Percentiles rank a stretch among this genome's conserved stretches.
phyloP scores from a whole-genome alignment of 2,113 vertebrate genomes.

The Psittacara wagleri region DNA sequence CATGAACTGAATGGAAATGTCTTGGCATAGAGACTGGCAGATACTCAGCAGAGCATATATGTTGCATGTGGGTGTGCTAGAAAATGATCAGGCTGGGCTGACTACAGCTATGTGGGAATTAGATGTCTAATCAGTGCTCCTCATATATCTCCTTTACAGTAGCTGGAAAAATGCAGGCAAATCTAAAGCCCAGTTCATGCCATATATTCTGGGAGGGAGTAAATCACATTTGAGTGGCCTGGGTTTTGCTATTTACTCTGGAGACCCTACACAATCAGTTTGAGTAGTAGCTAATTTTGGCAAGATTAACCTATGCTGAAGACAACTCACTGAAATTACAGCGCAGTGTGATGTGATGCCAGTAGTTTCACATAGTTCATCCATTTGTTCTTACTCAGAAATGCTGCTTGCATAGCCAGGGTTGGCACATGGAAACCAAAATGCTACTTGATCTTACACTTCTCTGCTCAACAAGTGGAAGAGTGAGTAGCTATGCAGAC shows the following conservation, averaged over 20 bases:
- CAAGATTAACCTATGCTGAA: not conserved
- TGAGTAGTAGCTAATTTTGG: not conserved
- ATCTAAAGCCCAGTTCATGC: not conserved
- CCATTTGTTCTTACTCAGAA: not conserved
- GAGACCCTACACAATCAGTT: not conserved
- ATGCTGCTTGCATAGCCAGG: not conserved
- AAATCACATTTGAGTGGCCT: not conserved
- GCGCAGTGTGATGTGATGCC: not conserved
- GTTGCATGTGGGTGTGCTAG: not conserved
- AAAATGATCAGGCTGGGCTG: not conserved
- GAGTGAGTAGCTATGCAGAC: not conserved
- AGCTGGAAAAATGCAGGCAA: not conserved
- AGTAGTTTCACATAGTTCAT: not conserved
- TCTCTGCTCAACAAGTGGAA: not conserved
- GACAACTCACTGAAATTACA: not conserved
- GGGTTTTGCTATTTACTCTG: not conserved
- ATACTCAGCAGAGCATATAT: not conserved
- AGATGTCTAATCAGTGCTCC: not conserved
- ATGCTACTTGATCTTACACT: fast-evolving
- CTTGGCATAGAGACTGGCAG: not conserved
- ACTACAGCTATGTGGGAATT: not conserved
- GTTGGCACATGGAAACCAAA: not conserved
- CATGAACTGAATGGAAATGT: not conserved
- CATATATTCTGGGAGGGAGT: not conserved
- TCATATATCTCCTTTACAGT: not conserved